phyloP scores from a whole-genome alignment of 1,140 invertebrate genomes.

The Cepaea nemoralis region DNA sequence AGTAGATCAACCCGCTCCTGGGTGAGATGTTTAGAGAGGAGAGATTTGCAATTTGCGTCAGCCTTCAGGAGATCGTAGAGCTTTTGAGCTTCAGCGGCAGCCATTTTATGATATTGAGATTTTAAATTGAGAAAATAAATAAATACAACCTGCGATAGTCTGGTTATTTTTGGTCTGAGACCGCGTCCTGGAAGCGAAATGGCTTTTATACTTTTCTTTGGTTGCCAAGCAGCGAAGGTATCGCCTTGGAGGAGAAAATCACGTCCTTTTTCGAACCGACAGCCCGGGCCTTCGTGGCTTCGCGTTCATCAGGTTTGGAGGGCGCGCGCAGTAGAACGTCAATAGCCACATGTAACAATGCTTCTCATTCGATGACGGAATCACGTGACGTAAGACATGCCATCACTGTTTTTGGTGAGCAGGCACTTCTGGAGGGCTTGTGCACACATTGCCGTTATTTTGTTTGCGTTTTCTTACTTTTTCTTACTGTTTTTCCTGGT shows the following conservation, averaged over 20 bases:
- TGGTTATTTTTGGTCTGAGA: conserved; percentile 11
- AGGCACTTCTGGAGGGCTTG: no score
- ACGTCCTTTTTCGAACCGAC: conserved; percentile 16
- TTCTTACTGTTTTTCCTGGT: no score
- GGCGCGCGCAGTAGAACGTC: conserved; percentile 36
- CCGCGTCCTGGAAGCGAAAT: background rate
- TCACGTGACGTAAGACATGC: background rate
- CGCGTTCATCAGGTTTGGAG: conserved; percentile 9
- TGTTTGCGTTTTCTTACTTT: no score
- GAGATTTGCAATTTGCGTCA: conserved; percentile 52
- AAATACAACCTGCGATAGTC: background rate
- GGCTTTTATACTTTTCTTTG: background rate
- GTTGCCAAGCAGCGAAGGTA: background rate
- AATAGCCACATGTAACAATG: background rate
- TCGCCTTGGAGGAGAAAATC: background rate
- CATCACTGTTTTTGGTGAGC: no score
- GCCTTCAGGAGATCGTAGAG: conserved; percentile 43
- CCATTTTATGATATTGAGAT: conserved; percentile 26
- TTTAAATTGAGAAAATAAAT: background rate
- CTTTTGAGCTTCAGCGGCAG: conserved; percentile 29
- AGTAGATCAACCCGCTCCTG: conserved; percentile 50
- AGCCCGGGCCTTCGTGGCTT: background rate
- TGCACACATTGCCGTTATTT: no score
- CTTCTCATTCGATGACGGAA: background rate
- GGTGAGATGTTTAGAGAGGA: conserved; percentile 60